Evolutionary conservation across 2,888 invertebrate species (phyloP).

Genomic region (Mythimna pallens): DNA sequence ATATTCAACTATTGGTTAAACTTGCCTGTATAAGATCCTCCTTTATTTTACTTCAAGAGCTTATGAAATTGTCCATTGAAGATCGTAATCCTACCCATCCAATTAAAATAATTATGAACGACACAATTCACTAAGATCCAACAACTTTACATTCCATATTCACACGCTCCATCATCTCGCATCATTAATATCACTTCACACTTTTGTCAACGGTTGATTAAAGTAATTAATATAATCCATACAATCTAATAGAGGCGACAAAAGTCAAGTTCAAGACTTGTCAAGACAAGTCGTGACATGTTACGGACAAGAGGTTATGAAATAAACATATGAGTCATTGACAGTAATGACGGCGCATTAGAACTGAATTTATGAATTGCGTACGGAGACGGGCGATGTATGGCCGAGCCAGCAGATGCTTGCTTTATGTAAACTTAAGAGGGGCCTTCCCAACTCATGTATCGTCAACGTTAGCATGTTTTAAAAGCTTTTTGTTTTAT

Average conservation of each 20-base stretch:
- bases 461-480: too few relatives aligned
- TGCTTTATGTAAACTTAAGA: too few relatives aligned
- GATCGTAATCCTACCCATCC: slow-evolving; percentile 13
- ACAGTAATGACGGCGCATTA: slow-evolving; percentile 76
- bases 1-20: neutral
- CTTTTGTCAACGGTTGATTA: slow-evolving; percentile 77
- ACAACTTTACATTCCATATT: slow-evolving; percentile 57
- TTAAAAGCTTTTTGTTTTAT: too few relatives aligned
- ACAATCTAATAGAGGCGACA: slow-evolving; percentile 79
- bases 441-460: too few relatives aligned
- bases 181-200: slow-evolving; percentile 70
- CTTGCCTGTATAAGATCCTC: neutral
- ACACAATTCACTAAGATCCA: slow-evolving; percentile 36
- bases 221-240: slow-evolving; percentile 81
- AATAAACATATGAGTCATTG: slow-evolving; percentile 81
- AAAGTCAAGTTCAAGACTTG: slow-evolving; percentile 87
- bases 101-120: slow-evolving; percentile 34
- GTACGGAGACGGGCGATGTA: slow-evolving; percentile 53
- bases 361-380: slow-evolving; percentile 80
- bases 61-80: neutral
- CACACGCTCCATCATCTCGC: slow-evolving; percentile 69
- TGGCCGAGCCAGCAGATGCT: slow-evolving; percentile 27
- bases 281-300: slow-evolving; percentile 87
- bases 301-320: slow-evolving; percentile 78
- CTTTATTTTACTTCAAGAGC: neutral